phyloP scores from a whole-genome alignment of 92 coral and sea anemone genomes.

The Hydrozoanthus gracilis region DNA sequence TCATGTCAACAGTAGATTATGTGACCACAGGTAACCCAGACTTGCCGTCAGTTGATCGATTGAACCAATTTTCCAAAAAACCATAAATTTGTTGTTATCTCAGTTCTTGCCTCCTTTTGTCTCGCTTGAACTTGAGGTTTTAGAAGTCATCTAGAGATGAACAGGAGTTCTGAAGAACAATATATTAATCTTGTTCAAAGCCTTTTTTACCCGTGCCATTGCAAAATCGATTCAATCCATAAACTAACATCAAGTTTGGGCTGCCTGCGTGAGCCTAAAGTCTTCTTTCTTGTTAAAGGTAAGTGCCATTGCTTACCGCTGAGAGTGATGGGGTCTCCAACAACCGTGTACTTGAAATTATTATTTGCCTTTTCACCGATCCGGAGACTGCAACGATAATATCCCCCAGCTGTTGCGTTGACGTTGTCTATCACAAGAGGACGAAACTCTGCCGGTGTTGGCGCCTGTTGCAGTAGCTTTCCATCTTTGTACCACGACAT shows the following conservation, averaged over 20 bases:
- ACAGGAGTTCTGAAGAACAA: too few relatives aligned
- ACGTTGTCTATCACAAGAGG: neutral
- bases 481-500: slow-evolving; percentile 29
- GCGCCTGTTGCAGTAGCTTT: neutral
- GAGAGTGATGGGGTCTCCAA: slow-evolving; percentile 10
- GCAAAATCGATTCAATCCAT: neutral
- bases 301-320: neutral
- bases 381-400: neutral
- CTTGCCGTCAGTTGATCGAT: too few relatives aligned
- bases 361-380: neutral
- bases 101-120: too few relatives aligned
- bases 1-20: too few relatives aligned
- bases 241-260: too few relatives aligned
- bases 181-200: neutral
- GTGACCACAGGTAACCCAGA: too few relatives aligned
- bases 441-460: neutral
- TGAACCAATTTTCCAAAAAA: too few relatives aligned
- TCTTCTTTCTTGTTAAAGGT: too few relatives aligned
- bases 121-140: too few relatives aligned
- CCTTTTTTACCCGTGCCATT: neutral
- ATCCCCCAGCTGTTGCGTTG: slow-evolving; percentile 12
- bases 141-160: too few relatives aligned
- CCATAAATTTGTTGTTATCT: too few relatives aligned
- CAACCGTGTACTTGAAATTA: slow-evolving; percentile 6
- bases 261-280: too few relatives aligned